phyloP scores from a whole-genome alignment of 2,797 vertebrate species.

The Erpetoichthys calabaricus region DNA sequence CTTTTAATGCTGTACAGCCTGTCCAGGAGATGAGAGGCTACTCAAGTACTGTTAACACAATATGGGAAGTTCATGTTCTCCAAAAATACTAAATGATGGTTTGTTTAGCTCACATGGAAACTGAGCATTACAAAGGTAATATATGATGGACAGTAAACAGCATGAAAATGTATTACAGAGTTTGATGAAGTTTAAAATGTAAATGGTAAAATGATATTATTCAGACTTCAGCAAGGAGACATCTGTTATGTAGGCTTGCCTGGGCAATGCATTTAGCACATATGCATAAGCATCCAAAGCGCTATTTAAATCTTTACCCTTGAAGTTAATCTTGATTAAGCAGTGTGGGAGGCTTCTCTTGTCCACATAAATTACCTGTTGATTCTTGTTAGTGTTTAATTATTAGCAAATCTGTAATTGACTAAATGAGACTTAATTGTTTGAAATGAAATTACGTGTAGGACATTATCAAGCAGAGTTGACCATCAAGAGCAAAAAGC shows the following conservation, averaged over 20 bases:
- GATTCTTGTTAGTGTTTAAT: slow-evolving; percentile 22
- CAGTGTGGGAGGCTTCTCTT: slow-evolving; percentile 18
- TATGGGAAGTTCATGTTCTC: too few species aligned
- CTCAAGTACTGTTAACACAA: too few species aligned
- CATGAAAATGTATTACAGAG: neutral
- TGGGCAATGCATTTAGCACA: neutral
- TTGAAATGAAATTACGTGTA: slow-evolving; percentile 30
- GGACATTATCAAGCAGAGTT: slow-evolving; percentile 33
- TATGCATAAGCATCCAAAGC: neutral
- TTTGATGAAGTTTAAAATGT: too few species aligned
- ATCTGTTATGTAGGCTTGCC: too few species aligned
- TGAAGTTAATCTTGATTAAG: slow-evolving; percentile 23
- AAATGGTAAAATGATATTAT: too few species aligned
- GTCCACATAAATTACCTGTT: slow-evolving; percentile 24
- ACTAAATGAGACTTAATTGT: slow-evolving; percentile 44
- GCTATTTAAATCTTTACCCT: slow-evolving; percentile 1
- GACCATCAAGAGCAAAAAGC: slow-evolving; percentile 25
- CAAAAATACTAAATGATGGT: too few species aligned
- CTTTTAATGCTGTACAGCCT: too few species aligned
- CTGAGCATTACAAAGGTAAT: too few species aligned
- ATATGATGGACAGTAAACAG: too few species aligned
- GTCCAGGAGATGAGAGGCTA: too few species aligned
- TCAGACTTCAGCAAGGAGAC: too few species aligned
- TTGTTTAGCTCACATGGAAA: too few species aligned
- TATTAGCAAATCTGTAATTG: slow-evolving; percentile 46